phyloP scores from a whole-genome alignment of 2,888 invertebrate species.

The Agonum fuliginosum region DNA sequence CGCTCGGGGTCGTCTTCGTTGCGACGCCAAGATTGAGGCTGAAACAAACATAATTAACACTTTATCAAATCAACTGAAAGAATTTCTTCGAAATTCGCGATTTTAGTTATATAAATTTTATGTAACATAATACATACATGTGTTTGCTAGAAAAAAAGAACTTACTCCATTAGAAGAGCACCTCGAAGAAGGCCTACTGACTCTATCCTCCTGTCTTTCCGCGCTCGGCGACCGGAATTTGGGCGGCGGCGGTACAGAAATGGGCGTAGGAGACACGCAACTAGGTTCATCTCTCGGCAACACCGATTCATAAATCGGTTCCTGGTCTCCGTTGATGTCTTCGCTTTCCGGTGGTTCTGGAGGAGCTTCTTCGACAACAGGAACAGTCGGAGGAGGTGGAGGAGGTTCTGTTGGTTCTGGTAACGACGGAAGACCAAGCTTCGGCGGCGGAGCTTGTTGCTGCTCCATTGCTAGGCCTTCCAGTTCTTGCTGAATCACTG shows the following conservation, averaged over 20 bases:
- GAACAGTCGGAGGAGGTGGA: constrained; percentile 78
- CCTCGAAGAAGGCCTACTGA: constrained; percentile 74
- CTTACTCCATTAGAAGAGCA: constrained; percentile 73
- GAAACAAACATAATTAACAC: background rate
- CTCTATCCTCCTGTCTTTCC: constrained; percentile 69
- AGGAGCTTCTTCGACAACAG: constrained; percentile 74
- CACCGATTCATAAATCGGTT: constrained; percentile 92
- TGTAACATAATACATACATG: background rate
- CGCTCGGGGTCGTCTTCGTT: constrained; percentile 75
- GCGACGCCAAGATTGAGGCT: constrained; percentile 70
- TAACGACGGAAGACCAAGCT: constrained; percentile 78
- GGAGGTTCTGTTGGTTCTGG: constrained; percentile 87
- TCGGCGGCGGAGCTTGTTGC: constrained; percentile 70
- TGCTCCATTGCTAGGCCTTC: constrained; percentile 74
- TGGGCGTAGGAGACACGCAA: constrained; percentile 72
- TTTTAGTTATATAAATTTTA: too few species aligned
- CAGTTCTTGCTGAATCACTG: constrained; percentile 79
- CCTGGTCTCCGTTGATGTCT: constrained; percentile 71
- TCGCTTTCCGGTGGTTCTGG: constrained; percentile 61
- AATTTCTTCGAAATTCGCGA: too few species aligned
- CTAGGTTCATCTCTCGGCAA: constrained; percentile 80
- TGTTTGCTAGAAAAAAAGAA: constrained; percentile 41
- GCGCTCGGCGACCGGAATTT: constrained; percentile 71
- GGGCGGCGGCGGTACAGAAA: constrained; percentile 73
- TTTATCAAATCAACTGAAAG: too few species aligned